These are phyloP conservation scores for Lepilemur septentrionalis DNA, from an alignment of 2,797 vertebrate species.

Conservation along the genomic window DNA sequence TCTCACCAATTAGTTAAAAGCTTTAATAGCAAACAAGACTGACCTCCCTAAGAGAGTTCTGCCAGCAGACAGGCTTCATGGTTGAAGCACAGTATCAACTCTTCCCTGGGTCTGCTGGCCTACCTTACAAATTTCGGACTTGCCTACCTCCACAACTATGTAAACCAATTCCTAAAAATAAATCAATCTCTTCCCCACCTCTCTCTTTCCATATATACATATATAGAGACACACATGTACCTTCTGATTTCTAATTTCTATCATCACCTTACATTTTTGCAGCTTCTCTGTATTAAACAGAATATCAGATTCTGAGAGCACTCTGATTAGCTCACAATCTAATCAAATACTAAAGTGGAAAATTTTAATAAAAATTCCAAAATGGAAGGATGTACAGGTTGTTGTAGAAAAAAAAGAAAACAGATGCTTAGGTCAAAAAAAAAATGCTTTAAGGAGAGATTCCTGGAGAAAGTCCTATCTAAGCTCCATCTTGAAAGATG, in stretches of 20 bases:
- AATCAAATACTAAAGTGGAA: not conserved
- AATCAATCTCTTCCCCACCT: not conserved
- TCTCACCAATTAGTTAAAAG: not conserved
- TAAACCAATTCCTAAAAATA: not conserved
- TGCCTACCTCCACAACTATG: not conserved
- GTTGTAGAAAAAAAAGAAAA: not conserved
- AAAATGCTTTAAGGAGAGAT: not conserved
- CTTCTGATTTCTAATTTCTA: not conserved
- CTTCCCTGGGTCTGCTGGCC: not conserved
- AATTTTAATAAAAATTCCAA: not conserved
- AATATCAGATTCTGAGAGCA: not conserved
- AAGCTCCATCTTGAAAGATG: not conserved
- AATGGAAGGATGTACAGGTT: not conserved
- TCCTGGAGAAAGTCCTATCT: not conserved
- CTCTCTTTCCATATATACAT: not conserved
- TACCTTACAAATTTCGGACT: not conserved
- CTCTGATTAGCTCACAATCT: not conserved
- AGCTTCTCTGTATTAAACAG: not conserved
- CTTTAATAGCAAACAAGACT: not conserved
- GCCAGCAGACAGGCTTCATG: not conserved
- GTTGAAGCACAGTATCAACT: not conserved
- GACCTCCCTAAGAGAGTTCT: not conserved
- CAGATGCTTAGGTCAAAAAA: not conserved
- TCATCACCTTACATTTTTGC: not conserved
- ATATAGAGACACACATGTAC: not conserved